These are phyloP conservation scores for Lysiphlebus fabarum DNA, from an alignment of 1,140 invertebrate species.

Conservation along the genomic window DNA sequence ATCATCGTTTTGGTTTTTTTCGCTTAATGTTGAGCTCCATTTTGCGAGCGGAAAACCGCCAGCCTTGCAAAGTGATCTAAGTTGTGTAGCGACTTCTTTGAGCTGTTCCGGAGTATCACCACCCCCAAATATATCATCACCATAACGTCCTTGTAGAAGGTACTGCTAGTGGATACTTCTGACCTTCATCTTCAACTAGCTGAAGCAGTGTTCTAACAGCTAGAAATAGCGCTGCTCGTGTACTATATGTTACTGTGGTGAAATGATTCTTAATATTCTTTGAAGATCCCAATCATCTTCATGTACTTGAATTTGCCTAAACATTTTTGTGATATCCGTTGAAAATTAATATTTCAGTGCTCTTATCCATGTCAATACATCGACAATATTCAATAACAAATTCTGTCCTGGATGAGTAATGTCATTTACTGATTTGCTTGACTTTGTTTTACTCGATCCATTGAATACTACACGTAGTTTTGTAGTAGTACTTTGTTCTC, in stretches of 20 bases:
- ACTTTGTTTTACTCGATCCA: constrained; percentile 29
- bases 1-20: no score
- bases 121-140: constrained; percentile 36
- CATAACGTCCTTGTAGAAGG: constrained; percentile 29
- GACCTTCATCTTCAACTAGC: constrained; percentile 32
- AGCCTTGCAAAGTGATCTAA: constrained; percentile 8
- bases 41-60: constrained; percentile 17
- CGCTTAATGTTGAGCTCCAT: not conserved
- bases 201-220: constrained; percentile 37
- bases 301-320: constrained; percentile 32
- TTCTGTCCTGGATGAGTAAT: constrained; percentile 23
- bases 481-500: constrained; percentile 30
- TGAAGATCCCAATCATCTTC: constrained; percentile 13
- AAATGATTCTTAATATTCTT: constrained; percentile 38
- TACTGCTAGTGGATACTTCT: constrained; percentile 27
- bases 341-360: constrained; percentile 26
- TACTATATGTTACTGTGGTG: constrained; percentile 19
- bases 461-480: constrained; percentile 40
- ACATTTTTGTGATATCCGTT: constrained; percentile 29
- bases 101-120: constrained; percentile 27
- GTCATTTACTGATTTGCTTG: constrained; percentile 32
- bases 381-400: constrained; percentile 18
- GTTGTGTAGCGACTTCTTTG: not conserved
- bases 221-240: constrained; percentile 35
- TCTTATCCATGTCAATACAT: constrained; percentile 34